Evolutionary conservation across 2,797 vertebrate genomes (phyloP).

Genomic region (Adelosebastes latens): DNA sequence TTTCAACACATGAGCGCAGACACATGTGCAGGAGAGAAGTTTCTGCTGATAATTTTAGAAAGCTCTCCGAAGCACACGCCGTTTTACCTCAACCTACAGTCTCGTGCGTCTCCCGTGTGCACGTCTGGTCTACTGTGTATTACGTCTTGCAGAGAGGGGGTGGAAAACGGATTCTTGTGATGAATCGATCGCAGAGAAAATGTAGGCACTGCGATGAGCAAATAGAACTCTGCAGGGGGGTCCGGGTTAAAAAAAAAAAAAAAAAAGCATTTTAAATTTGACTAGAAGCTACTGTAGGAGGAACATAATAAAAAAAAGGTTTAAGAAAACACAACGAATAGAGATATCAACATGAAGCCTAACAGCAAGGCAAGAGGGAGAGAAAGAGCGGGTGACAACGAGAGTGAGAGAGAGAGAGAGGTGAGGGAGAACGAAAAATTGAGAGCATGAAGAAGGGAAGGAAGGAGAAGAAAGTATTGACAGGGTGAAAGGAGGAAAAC

Average conservation of each 20-base stretch:
- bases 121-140: slow-evolving; percentile 47
- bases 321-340: slow-evolving; percentile 62
- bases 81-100: slow-evolving; percentile 48
- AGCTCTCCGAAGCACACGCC: slow-evolving; percentile 37
- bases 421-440: slow-evolving; percentile 4
- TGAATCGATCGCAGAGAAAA: slow-evolving; percentile 80
- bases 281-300: slow-evolving; percentile 53
- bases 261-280: slow-evolving; percentile 74
- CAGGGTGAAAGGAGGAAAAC: slow-evolving; percentile 21
- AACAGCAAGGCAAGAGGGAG: slow-evolving; percentile 7
- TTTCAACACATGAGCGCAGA: slow-evolving; percentile 8
- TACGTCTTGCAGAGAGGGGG: slow-evolving; percentile 63
- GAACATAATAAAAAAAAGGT: slow-evolving; percentile 31
- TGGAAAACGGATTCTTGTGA: slow-evolving; percentile 78
- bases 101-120: slow-evolving; percentile 22
- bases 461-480: slow-evolving; percentile 4
- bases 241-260: slow-evolving; percentile 64
- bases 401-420: slow-evolving; percentile 15
- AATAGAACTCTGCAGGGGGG: slow-evolving; percentile 77
- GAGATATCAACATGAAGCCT: slow-evolving; percentile 65
- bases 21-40: slow-evolving; percentile 12
- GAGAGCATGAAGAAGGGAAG: neutral
- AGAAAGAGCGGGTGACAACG: neutral
- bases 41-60: slow-evolving; percentile 58
- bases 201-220: slow-evolving; percentile 78